Evolutionary conservation across 2,113 vertebrate genomes (phyloP).

Genomic region (Sakesphorus luctuosus): DNA sequence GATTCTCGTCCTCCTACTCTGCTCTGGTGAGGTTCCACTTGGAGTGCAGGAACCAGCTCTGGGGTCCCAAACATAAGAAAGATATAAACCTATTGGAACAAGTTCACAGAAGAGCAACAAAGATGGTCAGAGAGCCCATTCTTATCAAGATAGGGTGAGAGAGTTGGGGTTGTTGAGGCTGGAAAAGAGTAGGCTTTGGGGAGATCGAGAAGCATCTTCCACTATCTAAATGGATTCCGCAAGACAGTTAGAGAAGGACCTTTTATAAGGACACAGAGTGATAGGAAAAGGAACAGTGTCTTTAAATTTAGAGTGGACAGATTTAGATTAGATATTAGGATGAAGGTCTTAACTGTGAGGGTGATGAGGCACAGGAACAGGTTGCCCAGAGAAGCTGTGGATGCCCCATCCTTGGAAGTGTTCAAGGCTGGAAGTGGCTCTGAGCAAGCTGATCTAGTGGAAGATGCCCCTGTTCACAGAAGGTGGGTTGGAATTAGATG

Average conservation of each 20-base stretch:
- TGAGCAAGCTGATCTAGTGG: not conserved
- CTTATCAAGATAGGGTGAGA: not conserved
- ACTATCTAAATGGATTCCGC: not conserved
- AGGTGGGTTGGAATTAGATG: not conserved
- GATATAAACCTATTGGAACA: not conserved
- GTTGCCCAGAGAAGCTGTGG: not conserved
- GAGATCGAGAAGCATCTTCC: not conserved
- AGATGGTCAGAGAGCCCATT: not conserved
- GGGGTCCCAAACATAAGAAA: not conserved
- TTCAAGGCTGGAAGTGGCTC: not conserved
- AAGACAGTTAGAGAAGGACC: not conserved
- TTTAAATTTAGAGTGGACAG: not conserved
- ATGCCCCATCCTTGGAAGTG: not conserved
- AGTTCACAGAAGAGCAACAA: not conserved
- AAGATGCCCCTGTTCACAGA: not conserved
- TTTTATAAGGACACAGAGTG: not conserved
- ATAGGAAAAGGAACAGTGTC: not conserved
- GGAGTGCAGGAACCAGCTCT: not conserved
- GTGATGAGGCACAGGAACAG: not conserved
- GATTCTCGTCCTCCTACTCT: not conserved
- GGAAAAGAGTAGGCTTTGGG: not conserved
- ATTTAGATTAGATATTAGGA: not conserved
- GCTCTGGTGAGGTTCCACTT: not conserved
- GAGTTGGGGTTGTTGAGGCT: not conserved
- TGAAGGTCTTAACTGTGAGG: not conserved